These are phyloP conservation scores for Proctacanthus coquilletti DNA, from an alignment of 1,140 invertebrate species.

Conservation along the genomic window DNA sequence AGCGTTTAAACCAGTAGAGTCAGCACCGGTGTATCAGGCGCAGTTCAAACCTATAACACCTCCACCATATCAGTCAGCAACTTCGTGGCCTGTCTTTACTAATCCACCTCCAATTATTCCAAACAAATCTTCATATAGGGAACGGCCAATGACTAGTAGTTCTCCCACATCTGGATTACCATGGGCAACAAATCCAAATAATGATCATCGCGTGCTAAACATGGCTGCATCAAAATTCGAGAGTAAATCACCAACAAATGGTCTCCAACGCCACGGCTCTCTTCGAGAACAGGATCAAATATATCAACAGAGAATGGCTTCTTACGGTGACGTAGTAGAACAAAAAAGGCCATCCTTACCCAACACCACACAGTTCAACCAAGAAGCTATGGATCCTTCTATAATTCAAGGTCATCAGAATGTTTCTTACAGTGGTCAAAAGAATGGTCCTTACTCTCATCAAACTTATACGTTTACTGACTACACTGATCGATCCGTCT, in stretches of 20 bases:
- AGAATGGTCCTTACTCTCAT: no score
- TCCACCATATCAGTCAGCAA: constrained; percentile 3
- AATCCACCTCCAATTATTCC: neutral
- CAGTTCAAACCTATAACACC: constrained; percentile 32
- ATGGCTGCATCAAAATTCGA: neutral
- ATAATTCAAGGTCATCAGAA: neutral
- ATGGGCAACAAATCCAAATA: no score
- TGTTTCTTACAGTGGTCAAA: no score
- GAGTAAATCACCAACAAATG: no score
- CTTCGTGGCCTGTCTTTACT: constrained; percentile 3
- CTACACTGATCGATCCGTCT: no score
- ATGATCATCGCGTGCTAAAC: no score
- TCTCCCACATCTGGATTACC: neutral
- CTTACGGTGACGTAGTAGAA: no score
- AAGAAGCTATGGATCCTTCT: neutral
- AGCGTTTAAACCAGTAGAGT: constrained; percentile 43
- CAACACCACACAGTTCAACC: constrained; percentile 7
- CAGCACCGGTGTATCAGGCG: no score
- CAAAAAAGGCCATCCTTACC: constrained; percentile 25
- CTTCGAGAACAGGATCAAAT: neutral
- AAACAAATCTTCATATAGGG: neutral
- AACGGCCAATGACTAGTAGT: neutral
- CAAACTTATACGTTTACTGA: no score
- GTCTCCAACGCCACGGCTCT: neutral
- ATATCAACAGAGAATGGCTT: no score